phyloP scores from a whole-genome alignment of 2,113 vertebrate genomes.

The Mirza zaza region DNA sequence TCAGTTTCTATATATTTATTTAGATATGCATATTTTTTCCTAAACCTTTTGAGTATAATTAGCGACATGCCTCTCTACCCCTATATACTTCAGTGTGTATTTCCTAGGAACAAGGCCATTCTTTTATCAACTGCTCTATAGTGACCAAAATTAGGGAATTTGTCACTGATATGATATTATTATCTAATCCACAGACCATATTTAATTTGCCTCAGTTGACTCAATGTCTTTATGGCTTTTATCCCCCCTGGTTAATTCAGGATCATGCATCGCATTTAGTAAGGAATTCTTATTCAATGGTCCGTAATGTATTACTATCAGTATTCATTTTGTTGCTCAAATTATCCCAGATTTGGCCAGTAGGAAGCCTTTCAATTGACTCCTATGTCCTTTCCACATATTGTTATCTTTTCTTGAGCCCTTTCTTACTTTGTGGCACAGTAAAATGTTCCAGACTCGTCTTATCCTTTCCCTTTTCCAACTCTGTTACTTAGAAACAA shows the following conservation, averaged over 20 bases:
- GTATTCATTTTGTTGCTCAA: slow-evolving; percentile 5
- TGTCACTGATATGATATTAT: background rate
- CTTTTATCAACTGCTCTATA: background rate
- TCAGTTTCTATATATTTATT: background rate
- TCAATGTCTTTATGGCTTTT: background rate
- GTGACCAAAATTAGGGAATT: background rate
- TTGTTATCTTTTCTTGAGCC: background rate
- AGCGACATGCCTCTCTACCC: background rate
- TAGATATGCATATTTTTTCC: background rate
- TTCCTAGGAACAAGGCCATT: slow-evolving; percentile 26
- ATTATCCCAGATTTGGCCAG: background rate
- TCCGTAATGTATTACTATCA: background rate
- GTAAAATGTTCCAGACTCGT: background rate
- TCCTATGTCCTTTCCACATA: background rate
- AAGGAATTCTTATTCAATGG: background rate
- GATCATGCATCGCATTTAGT: background rate
- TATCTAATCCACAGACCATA: background rate
- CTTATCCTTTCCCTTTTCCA: background rate
- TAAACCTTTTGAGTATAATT: background rate
- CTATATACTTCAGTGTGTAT: background rate
- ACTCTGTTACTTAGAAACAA: background rate
- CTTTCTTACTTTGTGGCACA: background rate
- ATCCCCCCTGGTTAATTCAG: background rate
- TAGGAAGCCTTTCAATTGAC: background rate
- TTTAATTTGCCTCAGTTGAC: background rate